Evolutionary conservation across 2,113 vertebrate species (phyloP).

Genomic region (Tragelaphus scriptus): DNA sequence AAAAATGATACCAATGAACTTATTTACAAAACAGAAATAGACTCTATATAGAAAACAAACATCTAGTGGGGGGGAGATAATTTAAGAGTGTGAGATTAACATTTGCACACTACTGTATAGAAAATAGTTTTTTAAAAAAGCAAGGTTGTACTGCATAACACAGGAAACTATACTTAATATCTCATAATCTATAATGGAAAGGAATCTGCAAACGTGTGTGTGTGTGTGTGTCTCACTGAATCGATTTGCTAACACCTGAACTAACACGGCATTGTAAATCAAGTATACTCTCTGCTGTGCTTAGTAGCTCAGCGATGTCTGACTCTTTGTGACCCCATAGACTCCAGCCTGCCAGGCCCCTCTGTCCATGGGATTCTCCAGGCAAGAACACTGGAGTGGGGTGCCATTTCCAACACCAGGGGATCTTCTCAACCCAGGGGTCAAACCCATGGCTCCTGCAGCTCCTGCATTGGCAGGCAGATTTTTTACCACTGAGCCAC

Average conservation of each 20-base stretch:
- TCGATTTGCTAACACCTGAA: not conserved
- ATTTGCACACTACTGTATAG: not conserved
- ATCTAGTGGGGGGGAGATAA: not conserved
- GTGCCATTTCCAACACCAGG: not conserved
- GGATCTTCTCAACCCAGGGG: not conserved
- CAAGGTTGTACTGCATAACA: not conserved
- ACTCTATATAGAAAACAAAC: not conserved
- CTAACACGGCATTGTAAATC: not conserved
- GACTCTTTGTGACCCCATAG: not conserved
- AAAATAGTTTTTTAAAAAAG: not conserved
- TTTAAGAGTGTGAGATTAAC: not conserved
- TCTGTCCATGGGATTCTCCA: not conserved
- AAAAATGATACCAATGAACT: not conserved
- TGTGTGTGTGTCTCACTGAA: not conserved
- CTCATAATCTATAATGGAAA: not conserved
- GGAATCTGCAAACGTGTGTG: not conserved
- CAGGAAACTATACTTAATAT: not conserved
- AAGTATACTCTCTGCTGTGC: not conserved
- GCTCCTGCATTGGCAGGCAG: not conserved
- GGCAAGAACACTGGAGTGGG: not conserved
- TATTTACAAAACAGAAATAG: not conserved
- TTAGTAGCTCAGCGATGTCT: not conserved
- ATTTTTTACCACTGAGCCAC: not conserved
- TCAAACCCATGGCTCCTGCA: not conserved
- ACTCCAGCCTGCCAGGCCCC: not conserved